These are phyloP conservation scores for Cottus gobio DNA, from an alignment of 2,113 vertebrate genomes.

Conservation along the genomic window DNA sequence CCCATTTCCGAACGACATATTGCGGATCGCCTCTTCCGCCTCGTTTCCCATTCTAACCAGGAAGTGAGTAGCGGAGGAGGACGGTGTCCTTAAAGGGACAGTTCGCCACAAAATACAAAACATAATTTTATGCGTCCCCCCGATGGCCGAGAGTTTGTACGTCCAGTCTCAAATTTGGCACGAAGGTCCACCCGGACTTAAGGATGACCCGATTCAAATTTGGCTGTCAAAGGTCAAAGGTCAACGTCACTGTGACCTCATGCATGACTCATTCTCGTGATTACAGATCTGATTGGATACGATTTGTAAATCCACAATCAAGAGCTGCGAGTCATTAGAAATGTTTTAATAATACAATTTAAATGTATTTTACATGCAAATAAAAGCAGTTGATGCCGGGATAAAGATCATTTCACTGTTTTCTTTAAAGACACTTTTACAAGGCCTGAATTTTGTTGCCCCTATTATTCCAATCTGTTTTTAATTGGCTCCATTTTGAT, in stretches of 20 bases:
- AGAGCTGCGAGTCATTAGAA: background rate
- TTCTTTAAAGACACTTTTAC: slow-evolving; percentile 1
- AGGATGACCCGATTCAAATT: too few species aligned
- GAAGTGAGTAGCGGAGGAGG: background rate
- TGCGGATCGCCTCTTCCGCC: slow-evolving; percentile 16
- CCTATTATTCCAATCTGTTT: slow-evolving; percentile 1
- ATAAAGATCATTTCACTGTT: background rate
- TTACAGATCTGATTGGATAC: background rate
- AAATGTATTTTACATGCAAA: background rate
- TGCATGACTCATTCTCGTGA: too few species aligned
- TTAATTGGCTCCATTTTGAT: slow-evolving; percentile 25
- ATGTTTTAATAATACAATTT: too few species aligned
- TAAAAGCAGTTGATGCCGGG: background rate
- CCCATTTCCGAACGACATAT: slow-evolving; percentile 31
- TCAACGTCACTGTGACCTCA: too few species aligned
- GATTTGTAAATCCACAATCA: background rate
- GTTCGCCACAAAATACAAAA: background rate
- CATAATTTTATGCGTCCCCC: background rate
- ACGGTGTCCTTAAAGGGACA: background rate
- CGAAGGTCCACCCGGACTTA: too few species aligned
- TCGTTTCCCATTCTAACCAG: background rate
- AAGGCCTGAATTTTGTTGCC: background rate
- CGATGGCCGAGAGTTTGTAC: too few species aligned
- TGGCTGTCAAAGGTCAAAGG: too few species aligned
- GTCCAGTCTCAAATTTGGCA: too few species aligned